Evolutionary conservation across 2,113 vertebrate species (phyloP).

Genomic region (Rostratula benghalensis): DNA sequence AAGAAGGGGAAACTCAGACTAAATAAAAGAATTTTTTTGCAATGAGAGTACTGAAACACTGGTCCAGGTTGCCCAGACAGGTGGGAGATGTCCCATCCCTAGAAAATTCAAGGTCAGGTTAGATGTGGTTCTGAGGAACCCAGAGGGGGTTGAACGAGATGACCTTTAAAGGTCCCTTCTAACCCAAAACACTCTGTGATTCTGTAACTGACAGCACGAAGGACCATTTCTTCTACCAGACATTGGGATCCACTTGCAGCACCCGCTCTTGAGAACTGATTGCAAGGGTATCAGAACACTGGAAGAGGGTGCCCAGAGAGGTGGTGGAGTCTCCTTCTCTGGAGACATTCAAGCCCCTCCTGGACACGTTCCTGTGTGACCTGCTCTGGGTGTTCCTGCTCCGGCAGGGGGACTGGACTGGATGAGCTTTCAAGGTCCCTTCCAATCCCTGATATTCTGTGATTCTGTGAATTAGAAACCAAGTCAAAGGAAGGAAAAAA

Average conservation of each 20-base stretch:
- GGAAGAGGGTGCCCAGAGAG: too few relatives aligned
- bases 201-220: background rate
- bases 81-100: background rate
- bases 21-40: background rate
- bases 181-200: background rate
- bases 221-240: background rate
- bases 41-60: background rate
- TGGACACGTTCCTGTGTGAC: too few relatives aligned
- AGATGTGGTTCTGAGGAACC: rapidly evolving
- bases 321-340: too few relatives aligned
- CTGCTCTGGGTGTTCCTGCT: too few relatives aligned
- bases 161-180: background rate
- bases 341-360: too few relatives aligned
- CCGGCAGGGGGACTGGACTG: too few relatives aligned
- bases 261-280: background rate
- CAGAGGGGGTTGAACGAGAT: background rate
- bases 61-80: background rate
- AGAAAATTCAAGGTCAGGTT: background rate
- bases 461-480: background rate
- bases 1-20: background rate
- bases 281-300: background rate
- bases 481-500: background rate
- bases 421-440: too few relatives aligned
- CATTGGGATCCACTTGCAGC: background rate
- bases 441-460: too few relatives aligned